Evolutionary conservation across 1,140 invertebrate genomes (phyloP).

Genomic region (Drosophila murphyi): DNA sequence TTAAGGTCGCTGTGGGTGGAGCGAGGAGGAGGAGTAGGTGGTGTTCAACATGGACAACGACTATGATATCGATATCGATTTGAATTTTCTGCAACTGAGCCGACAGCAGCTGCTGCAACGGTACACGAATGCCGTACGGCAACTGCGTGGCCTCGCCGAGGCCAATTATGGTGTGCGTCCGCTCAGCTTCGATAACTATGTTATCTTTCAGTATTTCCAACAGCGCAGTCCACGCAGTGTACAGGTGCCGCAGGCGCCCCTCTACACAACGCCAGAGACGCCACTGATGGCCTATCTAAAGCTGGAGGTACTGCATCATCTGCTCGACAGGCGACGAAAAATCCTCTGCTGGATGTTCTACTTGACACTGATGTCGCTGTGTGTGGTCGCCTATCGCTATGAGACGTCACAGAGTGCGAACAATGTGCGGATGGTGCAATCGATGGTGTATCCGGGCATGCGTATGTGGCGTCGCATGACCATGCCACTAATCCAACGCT

Average conservation of each 20-base stretch:
- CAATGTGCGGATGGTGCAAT: slow-evolving; percentile 84
- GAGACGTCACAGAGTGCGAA: slow-evolving; percentile 69
- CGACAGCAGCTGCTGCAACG: slow-evolving; percentile 73
- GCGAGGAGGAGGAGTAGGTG: too few relatives aligned
- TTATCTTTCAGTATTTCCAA: slow-evolving; percentile 79
- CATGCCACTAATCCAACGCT: slow-evolving; percentile 85
- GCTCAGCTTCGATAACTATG: slow-evolving; percentile 75
- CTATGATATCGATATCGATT: slow-evolving; percentile 66
- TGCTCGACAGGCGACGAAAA: slow-evolving; percentile 74
- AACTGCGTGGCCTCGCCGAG: slow-evolving; percentile 72
- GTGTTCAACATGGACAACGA: slow-evolving; percentile 53
- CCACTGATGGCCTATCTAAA: slow-evolving; percentile 63
- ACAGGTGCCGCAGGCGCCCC: background rate
- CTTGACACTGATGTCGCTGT: slow-evolving; percentile 62
- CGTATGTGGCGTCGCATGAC: slow-evolving; percentile 85
- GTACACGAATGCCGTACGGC: slow-evolving; percentile 59
- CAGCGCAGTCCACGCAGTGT: slow-evolving; percentile 38
- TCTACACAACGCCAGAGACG: slow-evolving; percentile 20
- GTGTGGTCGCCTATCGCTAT: slow-evolving; percentile 73
- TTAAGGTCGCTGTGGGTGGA: slow-evolving; percentile 6
- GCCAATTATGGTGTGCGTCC: slow-evolving; percentile 65
- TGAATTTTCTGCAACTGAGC: slow-evolving; percentile 69
- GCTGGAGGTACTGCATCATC: slow-evolving; percentile 73
- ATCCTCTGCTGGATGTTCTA: slow-evolving; percentile 81
- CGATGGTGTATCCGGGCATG: slow-evolving; percentile 86